Evolutionary conservation across 2,797 vertebrate species (phyloP), one percentile per base, ranked within the genome.

Genomic region (Lithobates pipiens): DNA sequence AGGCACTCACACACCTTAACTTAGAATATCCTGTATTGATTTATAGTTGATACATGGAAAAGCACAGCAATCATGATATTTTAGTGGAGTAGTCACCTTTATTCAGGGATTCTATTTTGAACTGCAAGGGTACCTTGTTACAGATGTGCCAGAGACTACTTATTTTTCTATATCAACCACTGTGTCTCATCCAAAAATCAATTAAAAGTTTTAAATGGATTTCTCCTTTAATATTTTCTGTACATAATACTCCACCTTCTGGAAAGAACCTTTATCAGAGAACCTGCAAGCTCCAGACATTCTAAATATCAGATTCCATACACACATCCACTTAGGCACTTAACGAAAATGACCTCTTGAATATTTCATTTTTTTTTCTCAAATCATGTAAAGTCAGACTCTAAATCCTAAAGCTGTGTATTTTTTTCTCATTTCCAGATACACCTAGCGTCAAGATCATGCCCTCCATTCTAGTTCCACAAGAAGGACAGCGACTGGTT

Each of bases 401-500:
- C 5, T 1, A 9, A 61, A 61, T 61, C 1, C 8, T 61, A 61
- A 61, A 61, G 23, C 39, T 90, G 25, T 89, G 0, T 85, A 90
- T 89, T 90, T n/a, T 90, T 90, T 34, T 90, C 85, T 86, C 88
- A 27, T 90, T 91, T 82, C 81, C 93, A 99, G 98, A 99, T 95
- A 96, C 96, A 90, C 98, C 98, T 87, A 95, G 96, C 89, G 95
- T 99, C 91, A 95, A 97, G 94, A 99, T 99, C 89, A 93, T 94
- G 90, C 95, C 96, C 91, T 97, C 98, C 42, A 92, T 95, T 90
- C 95, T 95, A 88, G 95, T 98, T 92, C 97, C 98, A 89, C 97
- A 97, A 92, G 98, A 99, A 95, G 98, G 98, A 90, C 97, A 98
- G 88, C 96, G 97, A 93, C 96, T 99, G 91, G 97, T 97, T 94